Percentiles rank a stretch among this genome's conserved stretches.
phyloP scores from a whole-genome alignment of 2,888 invertebrate genomes.

The Alentia gelatinosa region DNA sequence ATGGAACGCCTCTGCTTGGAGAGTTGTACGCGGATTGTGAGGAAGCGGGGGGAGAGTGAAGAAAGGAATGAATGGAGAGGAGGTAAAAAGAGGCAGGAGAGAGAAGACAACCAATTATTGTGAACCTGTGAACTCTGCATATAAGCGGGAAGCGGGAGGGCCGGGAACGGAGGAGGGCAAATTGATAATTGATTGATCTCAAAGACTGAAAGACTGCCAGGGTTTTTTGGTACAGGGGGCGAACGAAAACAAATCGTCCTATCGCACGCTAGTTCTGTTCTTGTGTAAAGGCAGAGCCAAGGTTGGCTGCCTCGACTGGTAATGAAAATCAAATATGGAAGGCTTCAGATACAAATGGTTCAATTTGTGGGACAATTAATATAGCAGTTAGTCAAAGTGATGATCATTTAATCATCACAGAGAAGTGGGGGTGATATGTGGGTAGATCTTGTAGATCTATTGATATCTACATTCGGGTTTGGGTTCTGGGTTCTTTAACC shows the following conservation, averaged over 20 bases:
- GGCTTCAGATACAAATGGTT: neutral
- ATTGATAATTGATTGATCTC: slow-evolving; percentile 23
- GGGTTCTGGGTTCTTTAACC: too few species aligned
- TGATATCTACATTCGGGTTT: too few species aligned
- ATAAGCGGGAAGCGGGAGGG: neutral
- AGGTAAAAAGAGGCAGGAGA: neutral
- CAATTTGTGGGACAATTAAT: neutral
- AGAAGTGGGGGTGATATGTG: too few species aligned
- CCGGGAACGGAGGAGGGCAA: neutral
- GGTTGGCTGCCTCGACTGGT: neutral
- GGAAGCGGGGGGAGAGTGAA: neutral
- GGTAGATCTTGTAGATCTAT: too few species aligned
- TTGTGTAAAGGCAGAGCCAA: neutral
- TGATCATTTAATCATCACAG: too few species aligned
- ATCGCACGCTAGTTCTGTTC: slow-evolving; percentile 8
- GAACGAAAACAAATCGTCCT: neutral
- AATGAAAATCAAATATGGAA: neutral
- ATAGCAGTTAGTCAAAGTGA: neutral
- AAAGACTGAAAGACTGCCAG: slow-evolving; percentile 13
- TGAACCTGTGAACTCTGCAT: slow-evolving; percentile 15
- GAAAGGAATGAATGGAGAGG: neutral
- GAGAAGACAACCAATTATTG: slow-evolving; percentile 42
- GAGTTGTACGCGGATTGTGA: neutral
- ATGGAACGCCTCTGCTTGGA: neutral
- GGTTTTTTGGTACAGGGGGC: neutral